Evolutionary conservation across 2,113 vertebrate genomes (phyloP).

Genomic region (Micromys minutus): DNA sequence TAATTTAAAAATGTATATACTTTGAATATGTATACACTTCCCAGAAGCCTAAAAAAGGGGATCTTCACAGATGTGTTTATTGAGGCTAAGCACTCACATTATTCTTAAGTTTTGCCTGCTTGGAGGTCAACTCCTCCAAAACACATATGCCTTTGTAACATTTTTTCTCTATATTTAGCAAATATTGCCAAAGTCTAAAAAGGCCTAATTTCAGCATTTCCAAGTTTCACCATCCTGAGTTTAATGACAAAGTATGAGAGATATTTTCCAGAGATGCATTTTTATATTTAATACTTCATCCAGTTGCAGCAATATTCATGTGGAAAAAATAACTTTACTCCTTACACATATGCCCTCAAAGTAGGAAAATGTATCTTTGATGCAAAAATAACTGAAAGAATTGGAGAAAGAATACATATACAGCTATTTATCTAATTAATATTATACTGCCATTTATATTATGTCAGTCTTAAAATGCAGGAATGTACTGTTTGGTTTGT

Average conservation of each 20-base stretch:
- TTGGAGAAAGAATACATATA: neutral
- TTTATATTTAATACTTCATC: neutral
- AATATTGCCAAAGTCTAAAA: neutral
- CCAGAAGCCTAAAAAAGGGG: neutral
- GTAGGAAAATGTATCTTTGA: neutral
- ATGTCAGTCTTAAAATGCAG: neutral
- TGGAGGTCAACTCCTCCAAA: neutral
- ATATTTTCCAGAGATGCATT: neutral
- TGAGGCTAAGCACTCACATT: neutral
- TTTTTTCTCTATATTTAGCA: neutral
- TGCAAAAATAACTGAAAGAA: neutral
- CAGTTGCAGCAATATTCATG: neutral
- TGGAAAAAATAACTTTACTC: neutral
- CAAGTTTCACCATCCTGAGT: neutral
- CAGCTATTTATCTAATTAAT: neutral
- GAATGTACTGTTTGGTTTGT: neutral
- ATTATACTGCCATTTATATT: neutral
- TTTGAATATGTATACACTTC: neutral
- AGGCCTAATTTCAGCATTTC: neutral
- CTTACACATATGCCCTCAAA: neutral
- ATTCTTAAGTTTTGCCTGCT: neutral
- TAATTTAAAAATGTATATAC: neutral
- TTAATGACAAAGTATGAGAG: conserved; percentile 9
- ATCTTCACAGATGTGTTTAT: neutral
- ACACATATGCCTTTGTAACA: neutral